Evolutionary conservation across 2,113 vertebrate genomes (phyloP), one percentile per base, ranked within the genome.

Genomic region (Megatriorchis doriae): DNA sequence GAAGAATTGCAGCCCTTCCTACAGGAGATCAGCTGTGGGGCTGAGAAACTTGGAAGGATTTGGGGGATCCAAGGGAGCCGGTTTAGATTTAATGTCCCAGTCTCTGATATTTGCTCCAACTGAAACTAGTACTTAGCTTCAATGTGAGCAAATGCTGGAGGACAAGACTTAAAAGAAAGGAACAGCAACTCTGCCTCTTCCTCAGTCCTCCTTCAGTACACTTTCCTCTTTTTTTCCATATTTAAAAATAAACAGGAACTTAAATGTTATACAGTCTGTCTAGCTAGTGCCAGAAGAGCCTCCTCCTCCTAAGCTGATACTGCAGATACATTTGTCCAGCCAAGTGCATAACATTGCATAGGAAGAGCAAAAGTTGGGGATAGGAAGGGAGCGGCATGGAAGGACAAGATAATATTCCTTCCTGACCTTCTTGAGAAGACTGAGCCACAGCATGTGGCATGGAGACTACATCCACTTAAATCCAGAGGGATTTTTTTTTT

Each of bases 201-300:
- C n/a, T 32, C 20, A 32, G 17, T 4, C 22, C 25, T 91, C 42
- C 26, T 68, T 42, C 34, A 43, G 10, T 3, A 3, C 6, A 3
- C 11, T 38, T 38, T 45, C 31, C 12, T 58, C 16, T 50, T 21
- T 26, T 52, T 52, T 36, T 16, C 21, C 17, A 27, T 12, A 11
- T 19, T 66, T 38, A 22, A 72, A 42, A 50, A 0, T n/a, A 50
- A 75, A 50, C 7, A 16, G 65, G 82, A 36, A 4, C 58, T 48
- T 38, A 36, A 13, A 13, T 9, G 1, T 19, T 7, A 2, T 0
- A 31, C 12, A 59, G 8, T 7, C 43, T 45, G 27, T 4, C 38
- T 22, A 62, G 17, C n/a, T 48, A 14, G 10, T 58, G 48, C 45
- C 58, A 55, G 72, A 26, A 34, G 7, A 72, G 36, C 34, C 38